phyloP scores from a whole-genome alignment of 1,140 invertebrate species.

The Plectus sambesii region DNA sequence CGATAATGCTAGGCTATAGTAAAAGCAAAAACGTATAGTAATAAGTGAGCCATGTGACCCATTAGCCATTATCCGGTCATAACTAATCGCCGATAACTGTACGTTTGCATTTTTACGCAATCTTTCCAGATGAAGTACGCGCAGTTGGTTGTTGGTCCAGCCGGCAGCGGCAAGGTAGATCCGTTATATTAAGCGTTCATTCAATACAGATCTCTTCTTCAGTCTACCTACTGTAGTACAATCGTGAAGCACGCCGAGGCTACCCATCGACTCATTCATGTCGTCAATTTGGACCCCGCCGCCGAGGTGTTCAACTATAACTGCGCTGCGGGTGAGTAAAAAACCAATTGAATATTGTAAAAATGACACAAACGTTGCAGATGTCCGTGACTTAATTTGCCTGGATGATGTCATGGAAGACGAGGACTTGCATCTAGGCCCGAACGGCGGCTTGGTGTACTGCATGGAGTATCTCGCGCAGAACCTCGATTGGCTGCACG shows the following conservation, averaged over 20 bases:
- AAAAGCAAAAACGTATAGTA: no score
- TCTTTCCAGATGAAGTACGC: constrained; percentile 55
- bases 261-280: constrained; percentile 61
- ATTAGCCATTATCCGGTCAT: no score
- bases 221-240: constrained; percentile 85
- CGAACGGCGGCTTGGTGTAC: constrained; percentile 90
- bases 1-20: no score
- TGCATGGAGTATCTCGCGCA: constrained; percentile 89
- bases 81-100: no score
- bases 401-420: constrained; percentile 95
- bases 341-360: constrained; percentile 5
- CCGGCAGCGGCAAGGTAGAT: constrained; percentile 79
- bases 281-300: constrained; percentile 93
- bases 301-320: constrained; percentile 88
- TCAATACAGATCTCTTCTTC: constrained; percentile 36
- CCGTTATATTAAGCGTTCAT: constrained; percentile 14
- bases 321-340: constrained; percentile 55
- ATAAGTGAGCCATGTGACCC: no score
- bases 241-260: constrained; percentile 71
- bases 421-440: constrained; percentile 81
- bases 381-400: constrained; percentile 83
- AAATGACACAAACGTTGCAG: constrained; percentile 47
- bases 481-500: constrained; percentile 78
- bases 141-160: constrained; percentile 86
- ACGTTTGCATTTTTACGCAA: no score